Base-by-base conservation (phyloP, 2,797 vertebrate genomes). In the Trachops cirrhosus region DNA sequence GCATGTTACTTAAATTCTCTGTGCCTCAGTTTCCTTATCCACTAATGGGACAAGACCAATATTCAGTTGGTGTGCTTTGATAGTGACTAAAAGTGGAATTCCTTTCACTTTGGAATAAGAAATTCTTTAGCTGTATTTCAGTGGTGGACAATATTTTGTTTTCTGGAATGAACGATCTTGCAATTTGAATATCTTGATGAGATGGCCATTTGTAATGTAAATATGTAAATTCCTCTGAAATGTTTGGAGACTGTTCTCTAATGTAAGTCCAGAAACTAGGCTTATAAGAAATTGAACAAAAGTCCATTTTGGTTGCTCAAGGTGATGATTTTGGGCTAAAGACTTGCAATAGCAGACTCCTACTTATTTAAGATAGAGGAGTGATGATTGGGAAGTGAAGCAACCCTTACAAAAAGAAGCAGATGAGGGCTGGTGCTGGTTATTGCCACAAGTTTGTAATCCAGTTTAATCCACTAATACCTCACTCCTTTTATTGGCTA, bases 61-160 rank as follows among this genome's bases (percentile, higher is more conserved):
- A 86, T 64, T 96, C 57, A 78, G n/a, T 50, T 89, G 74, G 11
- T 44, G 39, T 77, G 29, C 41, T 90, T 93, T 90, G 70, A 75
- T 54, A 90, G 48, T 82, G 18, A 86, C 37, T 86, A 57, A 70
- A 86, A 89, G 68, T 62, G 32, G 14, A 68, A 80, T 75, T 78
- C 75, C 68, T 86, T 70, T 96, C 39, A 16, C 71, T 90, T 90
- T 83, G 34, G 39, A 46, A 62, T 64, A 67, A 82, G 52, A 78
- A 46, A 73, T 59, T 9, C 5, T 93, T 86, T 75, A 83, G 29
- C 52, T 83, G 9, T 59, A 12, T 93, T 93, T 90, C 62, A 44
- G 48, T 84, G 44, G 22, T 77, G 37, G 50, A 64, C 16, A 83
- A 90, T 83, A 77, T 41, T 83, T 90, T 86, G 21, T 68, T 77